Conservation (phyloP, 2,113 vertebrate species). For the Anoura caudifer region DNA sequence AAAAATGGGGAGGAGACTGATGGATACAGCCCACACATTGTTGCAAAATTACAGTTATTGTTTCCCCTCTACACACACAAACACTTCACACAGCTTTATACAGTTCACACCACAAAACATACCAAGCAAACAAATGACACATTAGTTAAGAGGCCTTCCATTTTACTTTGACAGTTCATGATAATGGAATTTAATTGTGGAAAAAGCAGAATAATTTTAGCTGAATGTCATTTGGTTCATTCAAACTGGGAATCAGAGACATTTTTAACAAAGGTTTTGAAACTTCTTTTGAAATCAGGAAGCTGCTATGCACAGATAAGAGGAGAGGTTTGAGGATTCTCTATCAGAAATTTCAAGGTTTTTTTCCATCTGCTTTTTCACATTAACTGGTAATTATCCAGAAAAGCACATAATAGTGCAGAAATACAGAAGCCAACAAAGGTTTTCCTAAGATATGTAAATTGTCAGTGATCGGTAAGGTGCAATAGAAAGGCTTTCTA, state of each 20-base stretch:
- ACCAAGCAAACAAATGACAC: slow-evolving; percentile 78
- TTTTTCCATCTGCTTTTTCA: slow-evolving; percentile 86
- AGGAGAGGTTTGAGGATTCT: slow-evolving; percentile 86
- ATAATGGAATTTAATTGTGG: slow-evolving; percentile 87
- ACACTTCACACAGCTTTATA: slow-evolving; percentile 74
- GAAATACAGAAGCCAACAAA: slow-evolving; percentile 87
- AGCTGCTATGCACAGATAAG: slow-evolving; percentile 85
- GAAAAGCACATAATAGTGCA: slow-evolving; percentile 85
- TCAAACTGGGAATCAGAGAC: slow-evolving; percentile 86
- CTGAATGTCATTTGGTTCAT: slow-evolving; percentile 87
- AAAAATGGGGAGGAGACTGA: slow-evolving; percentile 43
- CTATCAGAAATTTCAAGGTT: slow-evolving; percentile 87
- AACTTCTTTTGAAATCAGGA: slow-evolving; percentile 88
- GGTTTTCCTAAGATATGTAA: slow-evolving; percentile 88
- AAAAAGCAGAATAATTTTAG: slow-evolving; percentile 84
- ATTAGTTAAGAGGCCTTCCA: slow-evolving; percentile 84
- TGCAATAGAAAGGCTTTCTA: slow-evolving; percentile 82
- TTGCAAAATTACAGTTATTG: slow-evolving; percentile 75
- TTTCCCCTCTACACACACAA: slow-evolving; percentile 67
- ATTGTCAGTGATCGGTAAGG: slow-evolving; percentile 86
- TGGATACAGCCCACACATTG: slow-evolving; percentile 68
- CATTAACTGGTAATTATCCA: slow-evolving; percentile 89
- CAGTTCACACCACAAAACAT: slow-evolving; percentile 56
- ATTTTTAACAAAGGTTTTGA: slow-evolving; percentile 89
- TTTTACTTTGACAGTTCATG: slow-evolving; percentile 82